Evolutionary conservation across 37 sponge, comb jelly and placozoan species (phyloP).

Genomic region (Diacarnus erythraeanus): DNA sequence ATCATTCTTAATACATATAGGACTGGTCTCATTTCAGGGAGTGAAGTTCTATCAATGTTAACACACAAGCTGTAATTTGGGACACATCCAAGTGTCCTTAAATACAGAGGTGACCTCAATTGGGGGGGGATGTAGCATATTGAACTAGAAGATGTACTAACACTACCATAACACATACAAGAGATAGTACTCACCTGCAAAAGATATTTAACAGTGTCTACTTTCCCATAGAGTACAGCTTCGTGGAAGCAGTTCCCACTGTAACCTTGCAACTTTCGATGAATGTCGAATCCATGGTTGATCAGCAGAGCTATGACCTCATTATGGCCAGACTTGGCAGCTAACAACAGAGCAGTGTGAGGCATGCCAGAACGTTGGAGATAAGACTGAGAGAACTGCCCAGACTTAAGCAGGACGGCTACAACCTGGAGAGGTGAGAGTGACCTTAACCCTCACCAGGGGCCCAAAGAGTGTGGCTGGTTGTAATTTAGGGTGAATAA

Average conservation of each 20-base stretch:
- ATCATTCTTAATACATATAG: too few relatives aligned
- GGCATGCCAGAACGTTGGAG: conserved; percentile 55
- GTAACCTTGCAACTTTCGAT: conserved; percentile 62
- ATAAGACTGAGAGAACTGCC: conserved; percentile 64
- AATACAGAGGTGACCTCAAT: too few relatives aligned
- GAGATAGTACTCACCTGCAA: conserved; percentile 44
- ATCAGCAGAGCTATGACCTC: conserved; percentile 59
- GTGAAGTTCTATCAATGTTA: too few relatives aligned
- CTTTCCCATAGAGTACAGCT: conserved; percentile 81
- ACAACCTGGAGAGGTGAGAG: conserved; percentile 81
- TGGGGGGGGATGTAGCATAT: too few relatives aligned
- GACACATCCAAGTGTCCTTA: too few relatives aligned
- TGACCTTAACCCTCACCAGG: too few relatives aligned
- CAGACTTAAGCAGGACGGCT: conserved; percentile 69
- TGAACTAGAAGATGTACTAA: too few relatives aligned
- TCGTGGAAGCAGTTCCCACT: conserved; percentile 87
- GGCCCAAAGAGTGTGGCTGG: background rate
- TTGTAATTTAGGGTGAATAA: background rate
- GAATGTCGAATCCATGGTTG: conserved; percentile 71
- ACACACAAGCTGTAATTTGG: too few relatives aligned
- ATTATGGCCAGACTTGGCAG: conserved; percentile 86
- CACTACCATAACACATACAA: background rate
- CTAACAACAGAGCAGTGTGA: conserved; percentile 75
- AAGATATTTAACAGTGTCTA: conserved; percentile 78
- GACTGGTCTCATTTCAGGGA: too few relatives aligned